Evolutionary conservation across 1,140 invertebrate species (phyloP), one percentile per base, ranked within the genome.

Genomic region (Cherax destructor): DNA sequence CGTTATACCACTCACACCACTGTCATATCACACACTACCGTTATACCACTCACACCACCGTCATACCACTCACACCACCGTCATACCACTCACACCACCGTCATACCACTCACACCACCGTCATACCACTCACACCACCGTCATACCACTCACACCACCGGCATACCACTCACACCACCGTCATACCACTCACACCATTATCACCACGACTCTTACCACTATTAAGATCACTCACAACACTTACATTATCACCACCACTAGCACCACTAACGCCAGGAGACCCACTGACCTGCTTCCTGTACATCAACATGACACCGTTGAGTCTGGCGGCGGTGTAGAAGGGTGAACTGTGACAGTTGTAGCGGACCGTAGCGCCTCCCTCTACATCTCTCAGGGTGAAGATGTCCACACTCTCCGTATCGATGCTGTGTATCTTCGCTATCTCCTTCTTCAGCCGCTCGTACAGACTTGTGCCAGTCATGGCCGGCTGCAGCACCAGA

Each of bases 241-340:
- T 41, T 41, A 41, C 30, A 41, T 56, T 11, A 56, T 56, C 52
- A 56, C 52, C 52, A 56, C 52, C 21, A 65, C 61, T 18, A 65
- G 11, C 5, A 65, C 13, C 13, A 65, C 10, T 16, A 18, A 18
- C 5, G 18, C 18, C 61, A 65, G 9, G 0, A 65, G 16, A 18
- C 61, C 21, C 61, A 13, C 77, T 88, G 24, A 90, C 99, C 96
- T 97, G 79, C 16, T 85, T 52, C 47, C 90, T 77, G 94, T 99
- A 97, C 96, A 98, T 97, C 24, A 98, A 94, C 1, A 99, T 97
- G 65, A 99, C 97, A n/a, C 98, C 98, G 94, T 99, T 98, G 65
- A 99, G 95, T 95, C 97, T 96, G 0, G 98, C 97, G 0, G 98
- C 97, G 94, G 99, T 99, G 94, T 98, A 99, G 94, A 98, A 99